These are phyloP conservation scores for Sphyrna mokarran DNA, from an alignment of 2,113 vertebrate species.

Conservation along the genomic window DNA sequence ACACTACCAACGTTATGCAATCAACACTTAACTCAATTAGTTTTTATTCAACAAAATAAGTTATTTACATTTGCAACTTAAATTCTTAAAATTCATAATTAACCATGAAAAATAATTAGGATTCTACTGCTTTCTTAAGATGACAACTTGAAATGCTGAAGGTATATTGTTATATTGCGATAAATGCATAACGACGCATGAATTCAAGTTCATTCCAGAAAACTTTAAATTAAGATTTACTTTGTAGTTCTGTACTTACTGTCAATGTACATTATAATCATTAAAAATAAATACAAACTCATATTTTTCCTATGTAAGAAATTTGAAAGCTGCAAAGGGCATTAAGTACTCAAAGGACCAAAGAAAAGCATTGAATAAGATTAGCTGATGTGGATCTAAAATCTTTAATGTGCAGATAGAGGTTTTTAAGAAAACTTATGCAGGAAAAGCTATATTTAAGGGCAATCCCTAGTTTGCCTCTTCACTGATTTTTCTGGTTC, in stretches of 20 bases:
- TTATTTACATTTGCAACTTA: neutral
- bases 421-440: neutral
- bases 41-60: neutral
- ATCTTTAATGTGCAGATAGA: neutral
- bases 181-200: neutral
- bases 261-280: neutral
- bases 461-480: neutral
- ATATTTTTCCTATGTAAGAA: neutral
- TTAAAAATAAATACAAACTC: neutral
- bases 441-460: neutral
- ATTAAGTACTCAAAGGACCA: neutral
- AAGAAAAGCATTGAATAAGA: neutral
- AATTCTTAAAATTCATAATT: neutral
- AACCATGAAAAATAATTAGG: neutral
- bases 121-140: neutral
- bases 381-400: neutral
- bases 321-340: neutral
- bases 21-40: neutral
- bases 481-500: conserved; percentile 10
- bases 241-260: neutral
- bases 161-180: neutral
- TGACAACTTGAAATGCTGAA: neutral
- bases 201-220: neutral
- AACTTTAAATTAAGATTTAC: neutral
- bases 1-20: neutral